Evolutionary conservation across 2,113 vertebrate species (phyloP).

Genomic region (Vulpes lagopus): DNA sequence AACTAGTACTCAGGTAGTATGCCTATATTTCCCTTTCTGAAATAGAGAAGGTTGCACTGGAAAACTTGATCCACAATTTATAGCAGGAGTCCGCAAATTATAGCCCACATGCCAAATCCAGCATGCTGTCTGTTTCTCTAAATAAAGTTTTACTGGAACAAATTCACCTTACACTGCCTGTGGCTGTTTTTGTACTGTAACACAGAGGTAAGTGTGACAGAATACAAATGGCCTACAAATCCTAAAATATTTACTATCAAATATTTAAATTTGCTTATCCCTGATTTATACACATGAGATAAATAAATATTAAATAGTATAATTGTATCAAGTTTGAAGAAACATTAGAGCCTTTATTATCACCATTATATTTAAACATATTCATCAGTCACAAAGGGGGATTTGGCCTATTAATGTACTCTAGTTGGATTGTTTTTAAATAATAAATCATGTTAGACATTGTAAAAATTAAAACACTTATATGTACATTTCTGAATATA

Average conservation of each 20-base stretch:
- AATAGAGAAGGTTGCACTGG: neutral
- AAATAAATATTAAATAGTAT: neutral
- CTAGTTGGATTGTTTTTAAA: slow-evolving; percentile 17
- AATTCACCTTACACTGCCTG: neutral
- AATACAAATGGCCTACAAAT: neutral
- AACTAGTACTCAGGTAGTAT: neutral
- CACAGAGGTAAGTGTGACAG: neutral
- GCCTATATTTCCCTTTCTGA: slow-evolving; percentile 32
- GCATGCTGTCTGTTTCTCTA: neutral
- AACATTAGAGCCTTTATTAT: slow-evolving; percentile 39
- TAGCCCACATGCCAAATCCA: neutral
- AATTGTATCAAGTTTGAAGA: slow-evolving; percentile 49
- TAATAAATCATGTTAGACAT: neutral
- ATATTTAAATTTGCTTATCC: slow-evolving; percentile 1
- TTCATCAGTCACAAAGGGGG: neutral
- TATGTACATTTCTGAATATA: neutral
- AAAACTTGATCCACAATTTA: slow-evolving; percentile 24
- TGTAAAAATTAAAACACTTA: neutral
- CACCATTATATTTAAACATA: slow-evolving; percentile 17
- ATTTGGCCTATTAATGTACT: neutral
- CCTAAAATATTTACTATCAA: slow-evolving; percentile 28
- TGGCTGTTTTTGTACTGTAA: neutral
- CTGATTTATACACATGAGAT: neutral
- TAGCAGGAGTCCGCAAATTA: neutral
- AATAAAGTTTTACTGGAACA: slow-evolving; percentile 10